Evolutionary conservation across 2,888 invertebrate genomes (phyloP), one percentile per base, ranked within the genome.

Genomic region (Ichneumoninae sp.): DNA sequence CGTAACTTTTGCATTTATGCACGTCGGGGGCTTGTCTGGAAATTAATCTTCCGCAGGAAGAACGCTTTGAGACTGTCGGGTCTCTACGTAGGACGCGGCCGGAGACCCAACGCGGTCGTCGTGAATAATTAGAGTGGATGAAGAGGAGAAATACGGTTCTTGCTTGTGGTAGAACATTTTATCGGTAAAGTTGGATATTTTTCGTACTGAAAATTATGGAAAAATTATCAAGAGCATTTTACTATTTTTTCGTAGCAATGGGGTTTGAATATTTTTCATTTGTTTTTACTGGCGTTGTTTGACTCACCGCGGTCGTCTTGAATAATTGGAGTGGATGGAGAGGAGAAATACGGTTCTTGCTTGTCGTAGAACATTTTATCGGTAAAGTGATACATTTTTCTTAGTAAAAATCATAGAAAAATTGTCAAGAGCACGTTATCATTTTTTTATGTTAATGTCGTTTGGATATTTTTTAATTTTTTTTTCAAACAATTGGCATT

Each of bases 1-100:
- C 72, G 66, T 66, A 33, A 62, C 52, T 69, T 70, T 26, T 60
- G 60, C 44, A 50, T n/a, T 36, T 52, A 26, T 30, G 7, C 47
- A 6, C 36, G 4, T 26, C 47, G 44, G 30, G 26, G 60, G 8
- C 44, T 72, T 57, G 72, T 22, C 47, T 44, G 50, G 47, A 65
- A 75, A 65, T 62, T 62, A 33, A 33, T 62, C 10, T 60, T 60
- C 60, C 57, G 57, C 10, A 10, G 57, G 22, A 26, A 19, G 26
- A 26, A 19, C 57, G 13, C 26, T 4, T 10, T 10, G 22, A 26
- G 26, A 26, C 26, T 30, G 22, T 26, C 57, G 26, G 0, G 22
- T 30, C 5, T 16, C 30, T 16, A 30, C 5, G 16, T 16, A 3
- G 10, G 40, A 40, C 40, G 60, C 60, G 22, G 5, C 60, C 6